phyloP scores from a whole-genome alignment of 2,113 vertebrate species.

The Nycticryphes semicollaris region DNA sequence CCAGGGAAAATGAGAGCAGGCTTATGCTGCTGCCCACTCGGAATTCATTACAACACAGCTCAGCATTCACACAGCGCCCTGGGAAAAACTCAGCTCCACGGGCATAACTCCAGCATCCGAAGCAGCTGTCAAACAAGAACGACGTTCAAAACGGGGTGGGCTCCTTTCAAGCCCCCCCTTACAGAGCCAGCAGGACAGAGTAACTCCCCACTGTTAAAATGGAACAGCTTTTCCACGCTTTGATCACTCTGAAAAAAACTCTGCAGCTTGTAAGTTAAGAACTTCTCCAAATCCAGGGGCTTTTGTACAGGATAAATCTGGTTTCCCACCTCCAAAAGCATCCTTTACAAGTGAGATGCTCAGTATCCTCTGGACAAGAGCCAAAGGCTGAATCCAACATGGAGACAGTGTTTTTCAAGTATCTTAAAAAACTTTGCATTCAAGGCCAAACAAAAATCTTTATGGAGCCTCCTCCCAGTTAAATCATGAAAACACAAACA shows the following conservation, averaged over 20 bases:
- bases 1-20: slow-evolving; percentile 50
- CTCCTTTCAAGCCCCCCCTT: background rate
- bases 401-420: background rate
- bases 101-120: slow-evolving; percentile 45
- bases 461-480: background rate
- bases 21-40: slow-evolving; percentile 32
- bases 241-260: background rate
- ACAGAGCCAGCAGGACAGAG: background rate
- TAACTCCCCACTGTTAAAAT: background rate
- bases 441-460: background rate
- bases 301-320: background rate
- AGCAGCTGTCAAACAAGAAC: slow-evolving; percentile 13
- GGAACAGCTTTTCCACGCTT: background rate
- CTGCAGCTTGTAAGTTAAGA: background rate
- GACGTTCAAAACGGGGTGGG: background rate
- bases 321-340: background rate
- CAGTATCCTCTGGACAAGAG: rapidly evolving
- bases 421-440: background rate
- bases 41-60: slow-evolving; percentile 32
- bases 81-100: slow-evolving; percentile 4
- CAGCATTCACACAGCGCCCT: slow-evolving; percentile 34
- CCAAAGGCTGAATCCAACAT: background rate
- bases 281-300: background rate
- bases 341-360: background rate
- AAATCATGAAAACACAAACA: background rate